A percentile compares a stretch with the other conserved stretches of the same genome.
Evolutionary conservation across 2,888 invertebrate species (phyloP).

Genomic region (Folsomia manolachei): DNA sequence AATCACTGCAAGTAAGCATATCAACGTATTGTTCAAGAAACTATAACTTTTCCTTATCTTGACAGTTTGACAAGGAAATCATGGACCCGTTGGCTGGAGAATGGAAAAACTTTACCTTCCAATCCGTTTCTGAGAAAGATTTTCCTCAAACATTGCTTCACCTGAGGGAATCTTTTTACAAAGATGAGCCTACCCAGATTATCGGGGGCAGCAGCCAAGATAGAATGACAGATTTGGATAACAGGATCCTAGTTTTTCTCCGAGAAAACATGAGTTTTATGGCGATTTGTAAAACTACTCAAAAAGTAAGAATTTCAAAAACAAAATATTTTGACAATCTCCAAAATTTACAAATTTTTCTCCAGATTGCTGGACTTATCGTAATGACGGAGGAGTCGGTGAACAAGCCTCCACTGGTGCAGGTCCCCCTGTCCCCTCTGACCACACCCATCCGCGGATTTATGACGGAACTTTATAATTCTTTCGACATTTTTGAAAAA

Average conservation of each 20-base stretch:
- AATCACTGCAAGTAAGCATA: too few relatives aligned
- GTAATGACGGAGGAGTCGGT: background rate
- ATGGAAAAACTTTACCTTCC: conserved; percentile 32
- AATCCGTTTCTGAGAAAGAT: conserved; percentile 13
- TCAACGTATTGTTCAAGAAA: too few relatives aligned
- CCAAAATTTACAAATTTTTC: too few relatives aligned
- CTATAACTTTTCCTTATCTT: too few relatives aligned
- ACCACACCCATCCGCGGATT: background rate
- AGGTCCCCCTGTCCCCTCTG: background rate
- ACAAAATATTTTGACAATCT: too few relatives aligned
- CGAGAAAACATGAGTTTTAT: background rate
- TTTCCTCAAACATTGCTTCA: conserved; percentile 13
- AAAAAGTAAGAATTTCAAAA: background rate
- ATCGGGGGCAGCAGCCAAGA: conserved; percentile 22
- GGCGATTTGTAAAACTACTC: background rate
- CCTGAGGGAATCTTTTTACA: conserved; percentile 18
- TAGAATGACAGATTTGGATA: conserved; percentile 17
- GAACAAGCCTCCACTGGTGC: background rate
- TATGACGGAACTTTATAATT: background rate
- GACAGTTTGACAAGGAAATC: too few relatives aligned
- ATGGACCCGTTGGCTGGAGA: conserved; percentile 16
- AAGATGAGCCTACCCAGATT: conserved; percentile 29
- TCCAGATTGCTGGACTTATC: background rate
- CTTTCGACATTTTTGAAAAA: background rate
- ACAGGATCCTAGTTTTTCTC: background rate